Evolutionary conservation across 2,113 vertebrate genomes (phyloP).

Genomic region (Triplophysa tibetana): DNA sequence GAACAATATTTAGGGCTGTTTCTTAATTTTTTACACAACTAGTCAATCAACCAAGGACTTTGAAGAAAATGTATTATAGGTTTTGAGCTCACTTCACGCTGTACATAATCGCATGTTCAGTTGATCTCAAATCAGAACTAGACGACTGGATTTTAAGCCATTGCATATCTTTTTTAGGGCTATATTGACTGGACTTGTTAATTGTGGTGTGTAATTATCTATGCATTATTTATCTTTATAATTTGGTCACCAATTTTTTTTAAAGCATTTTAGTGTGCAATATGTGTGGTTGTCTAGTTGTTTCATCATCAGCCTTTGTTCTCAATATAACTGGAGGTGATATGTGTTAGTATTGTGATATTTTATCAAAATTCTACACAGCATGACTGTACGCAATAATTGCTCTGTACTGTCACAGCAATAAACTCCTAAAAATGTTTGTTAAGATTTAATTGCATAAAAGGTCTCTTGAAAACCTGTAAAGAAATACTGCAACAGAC

Average conservation of each 20-base stretch:
- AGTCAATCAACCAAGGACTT: background rate
- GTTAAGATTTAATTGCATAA: conserved; percentile 40
- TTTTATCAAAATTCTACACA: too few species aligned
- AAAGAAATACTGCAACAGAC: too few species aligned
- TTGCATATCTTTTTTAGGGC: background rate
- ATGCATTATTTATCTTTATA: conserved; percentile 40
- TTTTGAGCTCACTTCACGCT: background rate
- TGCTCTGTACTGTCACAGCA: background rate
- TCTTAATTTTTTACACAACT: background rate
- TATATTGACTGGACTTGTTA: background rate
- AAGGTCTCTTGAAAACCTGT: conserved; percentile 1
- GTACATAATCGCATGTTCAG: background rate
- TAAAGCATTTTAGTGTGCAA: background rate
- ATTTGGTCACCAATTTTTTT: background rate
- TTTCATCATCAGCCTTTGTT: background rate
- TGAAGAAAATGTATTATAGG: background rate
- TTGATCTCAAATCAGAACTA: background rate
- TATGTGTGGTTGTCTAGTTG: background rate
- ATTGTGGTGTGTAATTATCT: background rate
- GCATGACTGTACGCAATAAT: background rate
- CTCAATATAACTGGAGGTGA: background rate
- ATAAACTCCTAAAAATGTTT: background rate
- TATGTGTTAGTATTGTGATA: background rate
- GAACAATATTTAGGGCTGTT: background rate
- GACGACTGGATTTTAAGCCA: conserved; percentile 15